These are phyloP conservation scores for Aulostomus chinensis DNA, from an alignment of 2,797 vertebrate genomes.

Conservation along the genomic window DNA sequence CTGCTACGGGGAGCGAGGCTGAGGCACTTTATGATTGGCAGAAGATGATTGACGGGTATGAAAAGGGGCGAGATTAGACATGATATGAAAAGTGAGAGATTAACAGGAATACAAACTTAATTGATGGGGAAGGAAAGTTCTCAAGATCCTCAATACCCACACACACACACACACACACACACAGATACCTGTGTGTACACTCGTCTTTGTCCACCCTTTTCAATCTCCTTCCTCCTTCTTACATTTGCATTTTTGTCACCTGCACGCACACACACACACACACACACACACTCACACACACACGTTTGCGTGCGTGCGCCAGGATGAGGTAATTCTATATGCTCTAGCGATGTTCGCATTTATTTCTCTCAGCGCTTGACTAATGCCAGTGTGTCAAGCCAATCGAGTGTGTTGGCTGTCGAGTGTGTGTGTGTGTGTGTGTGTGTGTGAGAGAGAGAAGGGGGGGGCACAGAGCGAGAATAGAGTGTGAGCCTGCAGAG, in stretches of 20 bases:
- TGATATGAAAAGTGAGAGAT: too few relatives aligned
- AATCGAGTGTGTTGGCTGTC: slow-evolving; percentile 13
- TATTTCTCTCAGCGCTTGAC: slow-evolving; percentile 7
- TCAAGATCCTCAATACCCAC: too few relatives aligned
- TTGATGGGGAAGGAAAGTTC: too few relatives aligned
- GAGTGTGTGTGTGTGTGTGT: too few relatives aligned
- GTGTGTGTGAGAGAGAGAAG: too few relatives aligned
- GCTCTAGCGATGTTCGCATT: slow-evolving; percentile 11
- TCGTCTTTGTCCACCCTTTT: background rate
- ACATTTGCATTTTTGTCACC: background rate
- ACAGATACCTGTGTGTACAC: too few relatives aligned
- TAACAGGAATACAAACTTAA: background rate
- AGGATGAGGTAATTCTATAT: slow-evolving; percentile 6
- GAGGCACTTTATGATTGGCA: slow-evolving; percentile 38
- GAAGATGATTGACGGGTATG: slow-evolving; percentile 8
- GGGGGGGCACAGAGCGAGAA: background rate
- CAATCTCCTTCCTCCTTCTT: background rate
- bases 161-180: background rate
- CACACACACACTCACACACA: background rate
- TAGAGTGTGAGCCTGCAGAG: background rate
- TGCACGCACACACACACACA: background rate
- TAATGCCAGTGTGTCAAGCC: slow-evolving; percentile 18
- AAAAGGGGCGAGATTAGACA: too few relatives aligned
- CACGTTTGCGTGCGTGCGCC: background rate
- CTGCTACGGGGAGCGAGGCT: slow-evolving; percentile 14